These are phyloP conservation scores for Pao palembangensis DNA, from an alignment of 2,113 vertebrate species.

Conservation along the genomic window DNA sequence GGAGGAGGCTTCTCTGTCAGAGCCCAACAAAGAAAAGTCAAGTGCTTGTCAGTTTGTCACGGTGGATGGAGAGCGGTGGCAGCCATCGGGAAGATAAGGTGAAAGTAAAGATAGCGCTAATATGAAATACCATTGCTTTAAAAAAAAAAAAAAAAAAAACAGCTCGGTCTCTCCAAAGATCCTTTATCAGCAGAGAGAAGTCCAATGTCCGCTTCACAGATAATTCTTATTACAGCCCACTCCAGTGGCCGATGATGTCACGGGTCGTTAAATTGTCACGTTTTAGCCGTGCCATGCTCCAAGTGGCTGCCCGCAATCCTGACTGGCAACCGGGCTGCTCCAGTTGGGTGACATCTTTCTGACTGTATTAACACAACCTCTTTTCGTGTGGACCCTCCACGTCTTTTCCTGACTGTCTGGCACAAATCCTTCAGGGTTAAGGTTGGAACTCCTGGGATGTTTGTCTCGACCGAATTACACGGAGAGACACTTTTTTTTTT, in stretches of 20 bases:
- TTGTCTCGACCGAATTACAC: constrained; percentile 64
- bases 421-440: constrained; percentile 67
- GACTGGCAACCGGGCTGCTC: constrained; percentile 68
- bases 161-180: constrained; percentile 28
- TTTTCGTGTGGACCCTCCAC: constrained; percentile 60
- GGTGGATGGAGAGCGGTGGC: constrained; percentile 40
- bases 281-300: constrained; percentile 44
- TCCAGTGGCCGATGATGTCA: constrained; percentile 55
- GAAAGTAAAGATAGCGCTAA: constrained; percentile 26
- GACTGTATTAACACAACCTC: constrained; percentile 65
- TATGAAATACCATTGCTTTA: constrained; percentile 38
- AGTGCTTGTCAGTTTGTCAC: constrained; percentile 41
- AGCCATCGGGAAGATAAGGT: constrained; percentile 43
- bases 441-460: constrained; percentile 61
- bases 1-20: constrained; percentile 21
- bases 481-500: constrained; percentile 28
- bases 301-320: constrained; percentile 50
- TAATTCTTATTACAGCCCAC: constrained; percentile 57
- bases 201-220: constrained; percentile 45
- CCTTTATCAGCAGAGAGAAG: constrained; percentile 21
- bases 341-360: constrained; percentile 71
- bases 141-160: constrained; percentile 24
- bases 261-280: constrained; percentile 65
- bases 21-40: constrained; percentile 25
- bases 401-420: constrained; percentile 60